phyloP scores from a whole-genome alignment of 2,888 invertebrate genomes.

The Pterobdella sp. region DNA sequence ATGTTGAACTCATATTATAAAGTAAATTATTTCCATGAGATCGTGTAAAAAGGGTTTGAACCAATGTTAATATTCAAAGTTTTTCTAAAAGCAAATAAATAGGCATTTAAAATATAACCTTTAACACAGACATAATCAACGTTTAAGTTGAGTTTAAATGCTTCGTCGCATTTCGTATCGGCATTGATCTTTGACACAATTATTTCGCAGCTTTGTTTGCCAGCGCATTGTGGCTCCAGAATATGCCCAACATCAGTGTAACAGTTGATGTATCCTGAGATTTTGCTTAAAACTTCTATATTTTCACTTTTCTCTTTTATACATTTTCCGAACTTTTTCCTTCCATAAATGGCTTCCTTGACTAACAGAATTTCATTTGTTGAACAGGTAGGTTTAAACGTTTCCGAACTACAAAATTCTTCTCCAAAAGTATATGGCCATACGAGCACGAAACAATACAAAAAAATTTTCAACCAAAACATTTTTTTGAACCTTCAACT shows the following conservation, averaged over 20 bases:
- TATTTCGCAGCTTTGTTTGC: slow-evolving; percentile 7
- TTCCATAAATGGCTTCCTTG: not conserved
- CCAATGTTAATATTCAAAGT: too few relatives aligned
- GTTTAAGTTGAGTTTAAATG: slow-evolving; percentile 10
- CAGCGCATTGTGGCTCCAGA: slow-evolving; percentile 20
- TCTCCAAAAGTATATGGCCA: slow-evolving; percentile 13
- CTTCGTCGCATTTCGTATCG: slow-evolving; percentile 11
- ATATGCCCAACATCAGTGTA: slow-evolving; percentile 20
- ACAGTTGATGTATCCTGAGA: slow-evolving; percentile 17
- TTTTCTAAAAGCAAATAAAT: too few relatives aligned
- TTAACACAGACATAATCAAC: slow-evolving; percentile 2
- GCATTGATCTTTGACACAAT: not conserved
- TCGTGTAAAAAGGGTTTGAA: too few relatives aligned
- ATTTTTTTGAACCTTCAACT: too few relatives aligned
- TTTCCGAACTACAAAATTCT: slow-evolving; percentile 20
- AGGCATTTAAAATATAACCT: too few relatives aligned
- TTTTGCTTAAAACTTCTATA: not conserved
- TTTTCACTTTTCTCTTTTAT: not conserved
- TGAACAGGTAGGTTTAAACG: slow-evolving; percentile 19
- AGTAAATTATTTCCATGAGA: too few relatives aligned
- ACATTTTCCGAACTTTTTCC: slow-evolving; percentile 18
- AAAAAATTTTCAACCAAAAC: too few relatives aligned
- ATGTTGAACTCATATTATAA: too few relatives aligned
- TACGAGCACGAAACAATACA: too few relatives aligned
- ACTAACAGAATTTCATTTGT: slow-evolving; percentile 9